Evolutionary conservation across 1,140 invertebrate species (phyloP), one percentile per base, ranked within the genome.

Genomic region (Procambarus clarkii): DNA sequence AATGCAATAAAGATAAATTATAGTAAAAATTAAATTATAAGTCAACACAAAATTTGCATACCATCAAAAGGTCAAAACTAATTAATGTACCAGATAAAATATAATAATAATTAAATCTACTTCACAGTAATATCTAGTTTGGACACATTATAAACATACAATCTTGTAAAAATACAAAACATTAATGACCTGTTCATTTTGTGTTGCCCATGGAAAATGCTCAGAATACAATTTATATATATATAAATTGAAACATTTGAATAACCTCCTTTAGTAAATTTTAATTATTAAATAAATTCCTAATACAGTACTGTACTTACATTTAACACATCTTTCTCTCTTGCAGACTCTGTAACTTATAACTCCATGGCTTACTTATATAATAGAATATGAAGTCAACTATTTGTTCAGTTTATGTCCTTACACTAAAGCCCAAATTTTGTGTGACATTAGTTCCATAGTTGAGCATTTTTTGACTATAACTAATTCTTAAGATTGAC

Each of bases 401-500:
- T 64, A 64, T 64, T 15, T 64, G 13, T 21, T 64, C 3, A 64
- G 60, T 64, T 18, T 0, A 64, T 18, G 15, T 15, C 60, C 18
- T 64, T 9, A 64, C 60, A 18, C 18, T 60, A 83, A 46, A 45
- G 81, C 34, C 13, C 21, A 83, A 34, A 69, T 45, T 76, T 76
- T 77, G 8, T 50, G 69, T 76, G 84, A 77, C 24, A 9, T 50
- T 74, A 86, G 69, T 54, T 86, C 50, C 64, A 76, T 11, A 58
- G 45, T 48, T 76, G 81, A 83, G 81, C 34, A 83, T 34, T 69
- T 34, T 45, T 45, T n/a, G n/a, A 45, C 60, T 69, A 34, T 44
- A 64, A 58, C 21, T 82, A 82, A 34, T 45, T 82, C 15, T 82
- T 18, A 64, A 81, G 48, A 82, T 2, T 82, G 80, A 60, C 80